phyloP scores from a whole-genome alignment of 2,113 vertebrate genomes.

The Cervus canadensis region DNA sequence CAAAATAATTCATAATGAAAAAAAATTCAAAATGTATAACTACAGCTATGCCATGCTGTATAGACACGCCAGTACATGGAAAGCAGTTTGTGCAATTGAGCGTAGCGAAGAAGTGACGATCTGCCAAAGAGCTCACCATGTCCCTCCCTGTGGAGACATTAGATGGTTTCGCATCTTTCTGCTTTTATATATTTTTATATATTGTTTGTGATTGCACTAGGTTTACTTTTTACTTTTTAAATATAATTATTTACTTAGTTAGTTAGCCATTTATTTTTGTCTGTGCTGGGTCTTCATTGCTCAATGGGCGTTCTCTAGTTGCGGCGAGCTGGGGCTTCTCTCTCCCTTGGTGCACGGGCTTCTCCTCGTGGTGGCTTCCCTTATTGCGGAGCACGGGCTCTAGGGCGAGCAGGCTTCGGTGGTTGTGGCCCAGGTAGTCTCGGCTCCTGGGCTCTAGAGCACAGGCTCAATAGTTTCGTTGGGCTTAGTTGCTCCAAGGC shows the following conservation, averaged over 20 bases:
- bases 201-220: not conserved
- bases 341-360: fast-evolving
- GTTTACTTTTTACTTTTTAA: not conserved
- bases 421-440: not conserved
- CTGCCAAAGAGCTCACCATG: no score
- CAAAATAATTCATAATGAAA: not conserved
- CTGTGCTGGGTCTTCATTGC: not conserved
- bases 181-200: not conserved
- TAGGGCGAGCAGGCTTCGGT: fast-evolving
- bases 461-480: not conserved
- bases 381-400: fast-evolving
- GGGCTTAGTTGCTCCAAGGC: not conserved
- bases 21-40: not conserved
- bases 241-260: not conserved
- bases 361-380: not conserved
- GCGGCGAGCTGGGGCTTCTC: not conserved
- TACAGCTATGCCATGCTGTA: not conserved
- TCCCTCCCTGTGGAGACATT: not conserved
- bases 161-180: not conserved
- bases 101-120: fast-evolving
- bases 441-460: not conserved
- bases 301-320: not conserved
- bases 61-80: fast-evolving
- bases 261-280: not conserved
- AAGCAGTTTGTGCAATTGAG: not conserved